A percentile compares a stretch with the other conserved stretches of the same genome.
These are phyloP conservation scores for Daboia siamensis DNA, from an alignment of 2,113 vertebrate species.

Conservation along the genomic window DNA sequence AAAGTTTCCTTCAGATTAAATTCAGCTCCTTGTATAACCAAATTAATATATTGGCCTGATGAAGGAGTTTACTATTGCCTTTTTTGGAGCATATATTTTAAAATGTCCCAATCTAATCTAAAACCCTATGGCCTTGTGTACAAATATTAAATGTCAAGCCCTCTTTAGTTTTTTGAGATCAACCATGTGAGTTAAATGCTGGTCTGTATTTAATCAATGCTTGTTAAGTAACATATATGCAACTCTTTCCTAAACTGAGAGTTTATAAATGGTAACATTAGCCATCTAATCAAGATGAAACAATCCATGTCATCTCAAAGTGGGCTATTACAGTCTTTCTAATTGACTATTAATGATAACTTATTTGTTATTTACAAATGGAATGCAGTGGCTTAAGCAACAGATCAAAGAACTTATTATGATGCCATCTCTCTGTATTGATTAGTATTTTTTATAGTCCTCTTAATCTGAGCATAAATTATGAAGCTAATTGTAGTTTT, in stretches of 20 bases:
- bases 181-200: not conserved
- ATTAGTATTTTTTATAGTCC: not conserved
- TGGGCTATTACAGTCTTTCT: not conserved
- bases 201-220: not conserved
- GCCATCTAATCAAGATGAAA: not conserved
- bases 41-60: not conserved
- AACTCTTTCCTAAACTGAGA: not conserved
- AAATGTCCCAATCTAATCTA: not conserved
- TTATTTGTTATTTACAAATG: not conserved
- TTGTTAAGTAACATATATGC: not conserved
- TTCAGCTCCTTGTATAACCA: not conserved
- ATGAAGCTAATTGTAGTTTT: not conserved
- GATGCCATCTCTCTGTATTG: not conserved
- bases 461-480: not conserved
- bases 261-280: not conserved
- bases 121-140: not conserved
- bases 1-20: not conserved
- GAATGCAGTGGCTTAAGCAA: not conserved
- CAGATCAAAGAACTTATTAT: not conserved
- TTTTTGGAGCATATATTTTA: not conserved
- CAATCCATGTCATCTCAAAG: not conserved
- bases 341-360: not conserved
- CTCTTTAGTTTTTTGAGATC: not conserved
- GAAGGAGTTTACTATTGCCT: not conserved
- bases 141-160: not conserved